Base-by-base conservation (phyloP, 2,797 vertebrate genomes). In the Spheniscus humboldti region DNA sequence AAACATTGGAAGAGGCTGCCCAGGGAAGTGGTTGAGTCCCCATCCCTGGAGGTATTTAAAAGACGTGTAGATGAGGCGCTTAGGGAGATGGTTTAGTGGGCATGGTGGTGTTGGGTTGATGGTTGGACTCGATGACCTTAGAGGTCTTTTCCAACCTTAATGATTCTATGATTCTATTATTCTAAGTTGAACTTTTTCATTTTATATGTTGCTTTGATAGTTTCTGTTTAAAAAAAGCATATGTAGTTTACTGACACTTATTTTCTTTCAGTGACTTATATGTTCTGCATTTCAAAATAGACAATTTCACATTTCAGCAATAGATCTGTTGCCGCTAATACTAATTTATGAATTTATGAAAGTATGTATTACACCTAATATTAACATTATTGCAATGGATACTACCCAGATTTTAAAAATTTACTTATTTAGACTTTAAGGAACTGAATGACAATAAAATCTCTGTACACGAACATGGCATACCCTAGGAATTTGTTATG, bases 261-360 rank as follows among this genome's bases (percentile, higher is more conserved):
- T 35, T 94, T 96, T 74, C 33, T 85, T 87, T 60, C 19, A 41
- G 30, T 62, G 15, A 27, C 30, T 76, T 33, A 69, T 11, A 45
- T 57, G 41, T 67, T 82, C 71, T 72, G 39, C 63, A 16, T 84
- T 92, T 81, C 59, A 22, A 84, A 90, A 76, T 33, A 8, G 66
- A 84, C 8, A 8, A 5, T 60, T 86, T 78, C 14, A 23, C 28
- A 41, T 89, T 91, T 87, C 74, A 80, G 30, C 68, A 83, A 8
- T 27, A 85, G 64, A 60, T 72, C n/a, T 72, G 10, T 77, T 92
- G 83, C 47, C 52, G 64, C n/a, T 71, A 77, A 68, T 35, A 68
- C 48, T 83, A 88, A 90, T 81, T 57, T 41, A 35, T 79, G 28
- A 91, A 66, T 96, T 96, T 96, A 85, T 75, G 37, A 19, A 71